These are phyloP conservation scores for Dicentrarchus labrax DNA, from an alignment of 2,113 vertebrate species.

Conservation along the genomic window DNA sequence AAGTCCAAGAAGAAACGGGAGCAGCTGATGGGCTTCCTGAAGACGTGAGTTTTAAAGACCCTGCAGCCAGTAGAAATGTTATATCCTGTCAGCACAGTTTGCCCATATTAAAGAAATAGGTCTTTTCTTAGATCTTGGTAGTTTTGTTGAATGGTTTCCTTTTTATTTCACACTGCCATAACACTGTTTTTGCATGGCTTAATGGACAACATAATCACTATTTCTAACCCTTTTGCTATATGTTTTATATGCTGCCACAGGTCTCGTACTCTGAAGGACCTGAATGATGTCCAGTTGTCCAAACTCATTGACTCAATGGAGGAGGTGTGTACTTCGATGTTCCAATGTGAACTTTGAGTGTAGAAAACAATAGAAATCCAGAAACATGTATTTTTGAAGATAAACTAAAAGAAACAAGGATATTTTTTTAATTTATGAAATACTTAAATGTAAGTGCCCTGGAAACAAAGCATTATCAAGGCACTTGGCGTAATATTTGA, in stretches of 20 bases:
- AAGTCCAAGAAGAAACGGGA: conserved; percentile 85
- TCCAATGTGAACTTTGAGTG: background rate
- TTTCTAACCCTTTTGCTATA: background rate
- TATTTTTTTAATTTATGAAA: too few species aligned
- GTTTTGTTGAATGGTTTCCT: background rate
- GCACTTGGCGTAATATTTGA: background rate
- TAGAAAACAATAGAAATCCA: background rate
- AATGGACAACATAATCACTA: background rate
- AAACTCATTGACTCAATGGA: conserved; percentile 89
- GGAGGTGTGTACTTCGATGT: conserved; percentile 77
- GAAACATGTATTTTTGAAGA: too few species aligned
- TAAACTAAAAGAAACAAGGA: too few species aligned
- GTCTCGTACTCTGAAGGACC: conserved; percentile 83
- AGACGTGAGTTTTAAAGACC: conserved; percentile 75
- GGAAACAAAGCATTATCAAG: too few species aligned
- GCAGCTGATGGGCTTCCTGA: conserved; percentile 84
- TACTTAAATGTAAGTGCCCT: too few species aligned
- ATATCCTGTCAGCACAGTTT: background rate
- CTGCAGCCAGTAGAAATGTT: background rate
- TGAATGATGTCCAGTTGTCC: conserved; percentile 84
- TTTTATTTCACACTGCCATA: background rate
- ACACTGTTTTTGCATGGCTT: background rate
- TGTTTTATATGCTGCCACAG: conserved; percentile 56
- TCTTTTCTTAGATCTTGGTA: background rate
- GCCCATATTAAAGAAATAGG: too few species aligned